Conservation (phyloP, 2,797 vertebrate genomes). For the Eospalax fontanierii region DNA sequence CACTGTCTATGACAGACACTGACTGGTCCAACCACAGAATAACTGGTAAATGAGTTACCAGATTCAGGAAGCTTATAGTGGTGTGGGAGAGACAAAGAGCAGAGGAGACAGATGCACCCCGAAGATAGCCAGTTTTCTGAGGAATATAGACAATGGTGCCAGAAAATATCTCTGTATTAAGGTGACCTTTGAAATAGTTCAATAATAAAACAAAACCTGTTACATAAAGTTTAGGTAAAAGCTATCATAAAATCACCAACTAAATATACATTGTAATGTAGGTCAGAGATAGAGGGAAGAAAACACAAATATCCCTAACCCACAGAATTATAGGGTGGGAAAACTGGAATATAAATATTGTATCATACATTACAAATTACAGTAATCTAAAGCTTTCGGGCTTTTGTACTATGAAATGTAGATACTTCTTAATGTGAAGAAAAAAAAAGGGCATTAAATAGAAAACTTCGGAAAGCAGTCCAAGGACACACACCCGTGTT, state of each 20-base stretch:
- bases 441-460: constrained; percentile 52
- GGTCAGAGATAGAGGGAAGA: background rate
- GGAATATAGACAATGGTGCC: background rate
- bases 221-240: background rate
- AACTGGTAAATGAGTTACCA: background rate
- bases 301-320: background rate
- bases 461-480: background rate
- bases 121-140: background rate
- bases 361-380: background rate
- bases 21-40: background rate
- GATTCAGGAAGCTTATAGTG: background rate
- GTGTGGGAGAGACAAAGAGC: background rate
- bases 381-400: background rate
- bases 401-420: constrained; percentile 10
- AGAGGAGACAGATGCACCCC: background rate
- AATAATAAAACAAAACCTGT: background rate
- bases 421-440: constrained; percentile 22
- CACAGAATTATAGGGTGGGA: background rate
- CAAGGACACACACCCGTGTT: background rate
- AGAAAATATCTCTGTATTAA: background rate
- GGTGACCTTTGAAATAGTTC: background rate
- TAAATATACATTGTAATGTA: background rate
- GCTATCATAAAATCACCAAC: background rate
- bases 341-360: background rate
- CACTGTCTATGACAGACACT: background rate